Base-by-base conservation (phyloP, 1,140 invertebrate species). In the Drosophila paulistorum region DNA sequence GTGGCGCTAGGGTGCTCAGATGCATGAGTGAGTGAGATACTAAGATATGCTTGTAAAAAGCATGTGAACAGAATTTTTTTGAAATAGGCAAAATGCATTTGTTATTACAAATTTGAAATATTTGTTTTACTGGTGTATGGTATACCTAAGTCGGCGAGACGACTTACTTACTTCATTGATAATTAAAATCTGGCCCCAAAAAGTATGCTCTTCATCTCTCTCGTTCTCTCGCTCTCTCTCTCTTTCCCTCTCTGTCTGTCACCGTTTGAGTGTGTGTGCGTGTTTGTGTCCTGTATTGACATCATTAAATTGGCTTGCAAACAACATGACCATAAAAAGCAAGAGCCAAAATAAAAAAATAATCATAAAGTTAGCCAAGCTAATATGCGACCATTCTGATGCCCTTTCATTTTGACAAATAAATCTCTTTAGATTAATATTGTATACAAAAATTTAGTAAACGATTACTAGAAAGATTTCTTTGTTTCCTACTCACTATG, bases 121-220 rank as follows among this genome's bases (percentile, higher is more conserved):
- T n/a, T n/a, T n/a, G n/a, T n/a, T n/a, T n/a, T n/a, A n/a, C n/a
- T n/a, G n/a, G n/a, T n/a, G n/a, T n/a, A n/a, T n/a, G n/a, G n/a
- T n/a, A n/a, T n/a, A n/a, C n/a, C n/a, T n/a, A n/a, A n/a, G n/a
- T n/a, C n/a, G n/a, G n/a, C n/a, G n/a, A n/a, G n/a, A n/a, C n/a
- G n/a, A n/a, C n/a, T n/a, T n/a, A n/a, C n/a, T n/a, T n/a, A n/a
- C n/a, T n/a, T n/a, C n/a, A n/a, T n/a, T 70, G 65, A 80, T 83
- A 84, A 84, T 83, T 83, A 84, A 82, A 82, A 79, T 75, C 81
- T 48, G 64, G 68, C 69, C 69, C 77, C 68, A 63, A 83, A 83
- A 77, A 83, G 80, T 75, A 79, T 80, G 77, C 81, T 71, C 39
- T 65, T 68, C 37, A 39, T 39, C 55, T 81, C 70, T 82, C 23